Conservation (phyloP, 2,113 vertebrate species). For the Andinoacara biseriatus region DNA sequence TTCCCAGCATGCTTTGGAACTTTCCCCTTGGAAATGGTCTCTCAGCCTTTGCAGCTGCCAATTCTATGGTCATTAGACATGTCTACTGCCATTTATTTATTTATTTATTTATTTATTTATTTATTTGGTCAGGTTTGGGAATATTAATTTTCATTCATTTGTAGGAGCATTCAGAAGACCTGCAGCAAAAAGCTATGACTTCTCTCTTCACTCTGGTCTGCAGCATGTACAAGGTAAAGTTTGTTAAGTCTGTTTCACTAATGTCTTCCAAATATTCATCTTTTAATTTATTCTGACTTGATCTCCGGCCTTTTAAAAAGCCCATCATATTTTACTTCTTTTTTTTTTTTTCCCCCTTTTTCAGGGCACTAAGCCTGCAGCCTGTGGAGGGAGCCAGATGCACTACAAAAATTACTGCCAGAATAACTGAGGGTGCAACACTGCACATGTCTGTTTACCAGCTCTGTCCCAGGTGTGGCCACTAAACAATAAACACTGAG, state of each 20-base stretch:
- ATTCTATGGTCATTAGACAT: not conserved
- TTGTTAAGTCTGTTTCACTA: not conserved
- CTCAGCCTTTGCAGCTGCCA: not conserved
- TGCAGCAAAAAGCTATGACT: conserved; percentile 70
- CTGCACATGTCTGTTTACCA: not conserved
- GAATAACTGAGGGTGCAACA: conserved; percentile 32
- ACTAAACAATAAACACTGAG: conserved; percentile 13
- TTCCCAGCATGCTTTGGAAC: not conserved
- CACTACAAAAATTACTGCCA: conserved; percentile 59
- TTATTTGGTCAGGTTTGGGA: not conserved
- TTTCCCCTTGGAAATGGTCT: not conserved
- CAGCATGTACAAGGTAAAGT: conserved; percentile 81
- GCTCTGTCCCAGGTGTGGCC: conserved; percentile 39
- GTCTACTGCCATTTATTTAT: no score
- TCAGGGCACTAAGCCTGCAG: conserved; percentile 79
- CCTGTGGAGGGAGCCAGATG: conserved; percentile 65
- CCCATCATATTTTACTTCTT: not conserved
- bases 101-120: not conserved
- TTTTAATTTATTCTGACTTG: not conserved
- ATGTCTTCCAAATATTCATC: not conserved
- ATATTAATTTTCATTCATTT: not conserved
- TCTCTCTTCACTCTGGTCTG: conserved; percentile 84
- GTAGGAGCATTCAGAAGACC: conserved; percentile 74
- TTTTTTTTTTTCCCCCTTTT: not conserved
- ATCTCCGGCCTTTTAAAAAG: not conserved